A percentile compares a stretch with the other conserved stretches of the same genome.
These are phyloP conservation scores for Pimephales promelas DNA, from an alignment of 2,113 vertebrate genomes.

Conservation along the genomic window DNA sequence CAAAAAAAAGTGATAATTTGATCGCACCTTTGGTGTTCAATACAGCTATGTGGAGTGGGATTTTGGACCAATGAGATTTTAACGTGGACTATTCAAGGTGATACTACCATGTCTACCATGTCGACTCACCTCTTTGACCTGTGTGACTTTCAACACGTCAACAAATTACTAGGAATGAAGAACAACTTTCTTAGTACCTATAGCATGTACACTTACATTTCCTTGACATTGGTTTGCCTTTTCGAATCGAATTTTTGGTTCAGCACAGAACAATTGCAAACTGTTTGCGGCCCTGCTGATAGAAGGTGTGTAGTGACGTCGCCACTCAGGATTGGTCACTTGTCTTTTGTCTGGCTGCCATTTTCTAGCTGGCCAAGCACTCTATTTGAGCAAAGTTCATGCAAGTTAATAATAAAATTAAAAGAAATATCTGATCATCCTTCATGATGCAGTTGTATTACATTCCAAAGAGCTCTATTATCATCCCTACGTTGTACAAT, in stretches of 20 bases:
- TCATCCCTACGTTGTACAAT: no score
- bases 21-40: neutral
- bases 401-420: no score
- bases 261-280: no score
- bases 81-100: neutral
- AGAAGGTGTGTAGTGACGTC: no score
- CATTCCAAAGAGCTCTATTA: no score
- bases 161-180: neutral
- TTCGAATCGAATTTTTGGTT: neutral
- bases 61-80: neutral
- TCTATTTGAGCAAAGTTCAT: no score
- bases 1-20: neutral
- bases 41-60: neutral
- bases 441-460: no score
- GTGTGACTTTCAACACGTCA: neutral
- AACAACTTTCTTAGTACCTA: neutral
- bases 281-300: no score
- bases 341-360: no score
- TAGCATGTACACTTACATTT: neutral
- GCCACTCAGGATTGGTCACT: no score
- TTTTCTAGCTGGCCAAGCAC: no score
- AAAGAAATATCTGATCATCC: no score
- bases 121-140: neutral
- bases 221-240: neutral
- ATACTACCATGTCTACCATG: neutral